phyloP scores from a whole-genome alignment of 1,140 invertebrate genomes.

The Drosophila neocordata region DNA sequence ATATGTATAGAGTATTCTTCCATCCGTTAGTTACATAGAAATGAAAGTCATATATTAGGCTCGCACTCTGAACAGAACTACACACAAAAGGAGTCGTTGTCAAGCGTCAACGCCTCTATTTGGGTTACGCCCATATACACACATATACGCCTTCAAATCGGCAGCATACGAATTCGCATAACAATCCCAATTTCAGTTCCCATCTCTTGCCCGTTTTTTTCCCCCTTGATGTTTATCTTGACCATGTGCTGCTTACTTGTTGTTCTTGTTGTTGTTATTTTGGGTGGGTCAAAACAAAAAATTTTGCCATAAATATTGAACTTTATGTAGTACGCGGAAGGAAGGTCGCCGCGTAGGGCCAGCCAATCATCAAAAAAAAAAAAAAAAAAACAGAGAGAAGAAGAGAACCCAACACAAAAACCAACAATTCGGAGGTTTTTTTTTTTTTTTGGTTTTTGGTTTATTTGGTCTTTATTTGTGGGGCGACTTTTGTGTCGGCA shows the following conservation, averaged over 20 bases:
- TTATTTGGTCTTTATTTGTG: slow-evolving; percentile 76
- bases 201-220: slow-evolving; percentile 13
- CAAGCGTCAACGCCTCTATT: slow-evolving; percentile 71
- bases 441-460: too few relatives aligned
- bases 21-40: slow-evolving; percentile 64
- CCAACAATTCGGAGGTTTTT: slow-evolving; percentile 25
- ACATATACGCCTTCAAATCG: slow-evolving; percentile 39
- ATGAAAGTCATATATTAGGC: slow-evolving; percentile 56
- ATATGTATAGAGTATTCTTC: neutral
- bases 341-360: slow-evolving; percentile 20
- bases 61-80: neutral
- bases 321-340: slow-evolving; percentile 75
- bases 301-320: slow-evolving; percentile 73
- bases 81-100: neutral
- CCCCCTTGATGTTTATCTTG: slow-evolving; percentile 39
- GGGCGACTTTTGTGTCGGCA: slow-evolving; percentile 40
- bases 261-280: neutral
- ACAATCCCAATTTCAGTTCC: slow-evolving; percentile 20
- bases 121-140: slow-evolving; percentile 61
- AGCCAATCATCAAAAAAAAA: slow-evolving; percentile 49
- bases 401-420: neutral
- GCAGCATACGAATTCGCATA: slow-evolving; percentile 59
- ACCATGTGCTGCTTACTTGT: slow-evolving; percentile 42
- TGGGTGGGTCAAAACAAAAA: slow-evolving; percentile 26
- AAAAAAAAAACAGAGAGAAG: neutral